Base-by-base conservation (phyloP, 2,888 invertebrate genomes). In the Epirrita christyi region DNA sequence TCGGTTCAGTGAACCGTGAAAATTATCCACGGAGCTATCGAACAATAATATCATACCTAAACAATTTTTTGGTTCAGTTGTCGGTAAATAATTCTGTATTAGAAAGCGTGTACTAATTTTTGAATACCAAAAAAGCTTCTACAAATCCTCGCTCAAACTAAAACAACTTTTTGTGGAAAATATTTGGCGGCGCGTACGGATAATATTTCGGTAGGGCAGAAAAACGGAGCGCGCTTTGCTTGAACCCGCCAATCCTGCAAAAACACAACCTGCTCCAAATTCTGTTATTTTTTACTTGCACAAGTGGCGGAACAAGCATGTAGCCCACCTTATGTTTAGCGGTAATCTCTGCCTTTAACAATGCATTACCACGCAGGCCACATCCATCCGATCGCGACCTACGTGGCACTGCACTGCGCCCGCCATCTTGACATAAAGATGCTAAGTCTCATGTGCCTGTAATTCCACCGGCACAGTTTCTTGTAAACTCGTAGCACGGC, bases 141-240 rank as follows among this genome's bases (percentile, higher is more conserved):
- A 37, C 15, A 21, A 38, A 32, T 40, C 40, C 46, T 14, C 36
- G 21, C 15, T 11, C 6, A 37, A 42, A 37, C 47, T 36, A 15
- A 47, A 29, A 32, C 15, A 6, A 15, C 7, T 32, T 42, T 47
- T 47, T 53, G 15, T 47, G 28, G 15, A 43, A 36, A 48, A 28
- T 47, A 34, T 46, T 50, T 21, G n/a, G n/a, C 28, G 36, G 32
- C n/a, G 47, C 34, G 36, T 34, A 15, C 15, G 8, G 14, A 21
- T 11, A 27, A 21, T 11, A 27, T 15, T 34, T 14, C 11, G 27
- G 15, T 41, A 15, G 7, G 14, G 36, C 36, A 11, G 36, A 1
- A 46, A 36, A 32, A 14, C 45, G 10, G 32, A 1, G 6, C 8
- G 32, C 21, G 38, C 11, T 14, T 6, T 11, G n/a, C 11, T 6